These are phyloP conservation scores for Centropus unirufus DNA, from an alignment of 2,113 vertebrate genomes.

Conservation along the genomic window DNA sequence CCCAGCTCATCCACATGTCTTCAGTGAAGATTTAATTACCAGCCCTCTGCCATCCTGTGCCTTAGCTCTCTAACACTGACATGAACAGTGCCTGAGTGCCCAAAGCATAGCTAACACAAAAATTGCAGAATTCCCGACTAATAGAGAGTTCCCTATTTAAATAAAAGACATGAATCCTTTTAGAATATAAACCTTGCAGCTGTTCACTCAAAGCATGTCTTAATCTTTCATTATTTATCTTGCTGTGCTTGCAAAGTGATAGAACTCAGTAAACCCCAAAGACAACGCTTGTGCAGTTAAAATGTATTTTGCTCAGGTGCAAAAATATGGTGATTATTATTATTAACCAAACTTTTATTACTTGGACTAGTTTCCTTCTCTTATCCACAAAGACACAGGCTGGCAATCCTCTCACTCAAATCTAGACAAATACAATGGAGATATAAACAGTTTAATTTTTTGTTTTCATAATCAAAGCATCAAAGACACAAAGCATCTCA, in stretches of 20 bases:
- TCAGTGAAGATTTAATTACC: neutral
- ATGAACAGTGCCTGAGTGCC: neutral
- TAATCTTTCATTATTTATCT: neutral
- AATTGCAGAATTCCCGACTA: neutral
- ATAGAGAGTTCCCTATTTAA: neutral
- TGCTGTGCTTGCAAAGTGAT: neutral
- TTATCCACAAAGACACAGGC: neutral
- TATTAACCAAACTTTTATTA: neutral
- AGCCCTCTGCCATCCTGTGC: neutral
- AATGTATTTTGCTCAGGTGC: neutral
- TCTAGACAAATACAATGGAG: neutral
- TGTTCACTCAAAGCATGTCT: neutral
- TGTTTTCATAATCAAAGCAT: neutral
- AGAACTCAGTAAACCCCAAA: neutral
- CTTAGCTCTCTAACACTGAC: neutral
- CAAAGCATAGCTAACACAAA: neutral
- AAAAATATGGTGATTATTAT: neutral
- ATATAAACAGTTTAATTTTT: neutral
- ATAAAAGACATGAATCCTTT: neutral
- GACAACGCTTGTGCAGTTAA: neutral
- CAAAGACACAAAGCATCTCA: neutral
- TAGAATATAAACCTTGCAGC: neutral
- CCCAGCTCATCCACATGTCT: neutral
- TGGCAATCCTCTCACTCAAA: neutral
- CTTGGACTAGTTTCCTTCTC: neutral